Conservation (phyloP, 2,888 invertebrate genomes). For the Gastrophysa polygoni region DNA sequence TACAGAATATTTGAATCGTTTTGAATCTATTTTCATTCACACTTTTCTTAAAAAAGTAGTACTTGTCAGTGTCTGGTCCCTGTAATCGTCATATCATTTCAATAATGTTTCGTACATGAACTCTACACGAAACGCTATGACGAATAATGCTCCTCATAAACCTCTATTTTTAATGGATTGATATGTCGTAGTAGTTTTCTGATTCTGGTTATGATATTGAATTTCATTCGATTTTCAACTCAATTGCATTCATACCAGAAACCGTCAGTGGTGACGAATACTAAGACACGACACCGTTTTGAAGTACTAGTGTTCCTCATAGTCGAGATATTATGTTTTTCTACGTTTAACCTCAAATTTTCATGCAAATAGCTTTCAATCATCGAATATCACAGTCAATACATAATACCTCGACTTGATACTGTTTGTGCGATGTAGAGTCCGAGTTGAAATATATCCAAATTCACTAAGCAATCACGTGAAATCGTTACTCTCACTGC, state of each 20-base stretch:
- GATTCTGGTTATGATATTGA: neutral
- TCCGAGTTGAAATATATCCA: too few species aligned
- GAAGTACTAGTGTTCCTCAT: too few species aligned
- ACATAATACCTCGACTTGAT: too few species aligned
- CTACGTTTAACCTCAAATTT: too few species aligned
- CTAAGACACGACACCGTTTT: neutral
- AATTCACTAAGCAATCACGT: too few species aligned
- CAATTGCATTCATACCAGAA: neutral
- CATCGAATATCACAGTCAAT: too few species aligned
- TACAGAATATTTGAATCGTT: neutral
- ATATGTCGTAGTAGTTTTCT: neutral
- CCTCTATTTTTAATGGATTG: neutral
- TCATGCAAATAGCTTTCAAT: too few species aligned
- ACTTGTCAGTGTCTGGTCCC: neutral
- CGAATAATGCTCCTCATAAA: neutral
- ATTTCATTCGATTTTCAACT: neutral
- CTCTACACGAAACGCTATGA: neutral
- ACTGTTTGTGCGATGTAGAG: too few species aligned
- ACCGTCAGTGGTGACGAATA: neutral
- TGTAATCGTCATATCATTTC: neutral
- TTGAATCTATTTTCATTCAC: neutral
- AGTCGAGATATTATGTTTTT: too few species aligned
- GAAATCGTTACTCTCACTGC: too few species aligned
- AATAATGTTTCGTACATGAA: neutral
- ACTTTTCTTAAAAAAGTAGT: neutral